These are phyloP conservation scores for Tamandua tetradactyla DNA, from an alignment of 2,797 vertebrate species.

Conservation along the genomic window DNA sequence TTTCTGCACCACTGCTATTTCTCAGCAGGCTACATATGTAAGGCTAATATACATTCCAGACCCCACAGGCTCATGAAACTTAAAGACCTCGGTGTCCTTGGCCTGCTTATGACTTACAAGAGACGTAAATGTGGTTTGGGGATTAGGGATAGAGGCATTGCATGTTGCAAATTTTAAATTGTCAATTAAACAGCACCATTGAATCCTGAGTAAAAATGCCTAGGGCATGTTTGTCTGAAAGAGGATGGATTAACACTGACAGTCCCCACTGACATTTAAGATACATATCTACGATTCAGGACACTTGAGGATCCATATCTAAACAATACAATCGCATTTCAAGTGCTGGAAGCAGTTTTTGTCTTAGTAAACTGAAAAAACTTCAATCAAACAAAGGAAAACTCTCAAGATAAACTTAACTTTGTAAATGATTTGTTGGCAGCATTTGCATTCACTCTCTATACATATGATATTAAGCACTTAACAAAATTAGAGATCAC, in stretches of 20 bases:
- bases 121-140: conserved; percentile 75
- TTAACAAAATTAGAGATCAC: conserved; percentile 42
- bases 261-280: conserved; percentile 66
- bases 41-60: conserved; percentile 69
- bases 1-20: conserved; percentile 69
- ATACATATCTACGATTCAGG: conserved; percentile 74
- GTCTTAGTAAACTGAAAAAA: conserved; percentile 66
- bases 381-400: conserved; percentile 57
- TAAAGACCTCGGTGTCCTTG: conserved; percentile 81
- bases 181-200: conserved; percentile 79
- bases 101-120: conserved; percentile 76
- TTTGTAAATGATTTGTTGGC: conserved; percentile 66
- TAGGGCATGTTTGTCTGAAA: conserved; percentile 78
- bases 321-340: conserved; percentile 64
- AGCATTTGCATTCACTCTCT: conserved; percentile 42
- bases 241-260: conserved; percentile 77
- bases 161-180: conserved; percentile 78
- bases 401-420: conserved; percentile 62
- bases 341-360: conserved; percentile 67
- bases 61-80: conserved; percentile 70
- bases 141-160: conserved; percentile 74
- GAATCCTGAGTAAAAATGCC: conserved; percentile 76
- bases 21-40: conserved; percentile 69
- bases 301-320: conserved; percentile 57
- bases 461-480: neutral